These are phyloP conservation scores for Colinus virginianus DNA, from an alignment of 2,113 vertebrate genomes.

Conservation along the genomic window DNA sequence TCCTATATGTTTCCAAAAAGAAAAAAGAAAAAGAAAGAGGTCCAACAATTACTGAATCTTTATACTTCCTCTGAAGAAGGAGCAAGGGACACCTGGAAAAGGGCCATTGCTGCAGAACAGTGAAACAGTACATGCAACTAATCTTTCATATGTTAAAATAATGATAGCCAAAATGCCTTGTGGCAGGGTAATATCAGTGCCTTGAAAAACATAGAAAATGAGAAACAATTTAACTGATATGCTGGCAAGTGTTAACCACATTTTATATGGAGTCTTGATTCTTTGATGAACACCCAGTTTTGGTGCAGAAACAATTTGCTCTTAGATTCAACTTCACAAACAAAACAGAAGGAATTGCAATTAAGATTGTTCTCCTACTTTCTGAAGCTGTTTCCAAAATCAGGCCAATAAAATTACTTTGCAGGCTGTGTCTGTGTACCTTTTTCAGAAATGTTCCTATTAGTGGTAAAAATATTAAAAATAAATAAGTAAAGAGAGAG, in stretches of 20 bases:
- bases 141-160: slow-evolving; percentile 60
- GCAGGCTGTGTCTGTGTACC: not conserved
- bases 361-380: slow-evolving; percentile 57
- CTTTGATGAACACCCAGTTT: slow-evolving; percentile 62
- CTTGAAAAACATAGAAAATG: slow-evolving; percentile 66
- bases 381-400: slow-evolving; percentile 48
- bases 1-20: not conserved
- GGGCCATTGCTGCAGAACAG: not conserved
- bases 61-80: not conserved
- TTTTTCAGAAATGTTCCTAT: not conserved
- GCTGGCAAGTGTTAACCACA: slow-evolving; percentile 50
- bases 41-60: slow-evolving; percentile 18
- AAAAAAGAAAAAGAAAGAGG: not conserved
- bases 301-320: slow-evolving; percentile 62
- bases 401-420: not conserved
- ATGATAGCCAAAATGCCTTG: slow-evolving; percentile 59
- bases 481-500: too few species aligned
- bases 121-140: slow-evolving; percentile 48
- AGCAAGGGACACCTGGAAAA: not conserved
- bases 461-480: not conserved
- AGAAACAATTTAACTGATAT: slow-evolving; percentile 60
- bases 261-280: slow-evolving; percentile 60
- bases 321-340: slow-evolving; percentile 62
- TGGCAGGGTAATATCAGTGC: slow-evolving; percentile 60
- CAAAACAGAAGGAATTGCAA: slow-evolving; percentile 41